Base-by-base conservation (phyloP, 2,888 invertebrate genomes). In the Orchestes rusci region DNA sequence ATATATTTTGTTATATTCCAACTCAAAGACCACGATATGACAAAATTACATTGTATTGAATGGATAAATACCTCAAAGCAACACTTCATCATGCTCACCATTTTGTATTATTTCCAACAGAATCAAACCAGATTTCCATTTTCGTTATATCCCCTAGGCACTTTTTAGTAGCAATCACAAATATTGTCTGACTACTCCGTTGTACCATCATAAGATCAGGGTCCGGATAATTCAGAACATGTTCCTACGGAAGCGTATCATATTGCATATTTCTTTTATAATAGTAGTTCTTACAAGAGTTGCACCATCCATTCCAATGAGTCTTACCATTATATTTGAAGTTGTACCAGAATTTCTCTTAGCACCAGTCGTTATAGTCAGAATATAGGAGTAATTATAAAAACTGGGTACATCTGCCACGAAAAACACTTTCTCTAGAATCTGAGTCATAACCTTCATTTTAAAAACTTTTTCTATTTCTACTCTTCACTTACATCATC, bases 161-260 rank as follows among this genome's bases (percentile, higher is more conserved):
- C 10, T 39, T 32, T 39, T 53, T 47, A 2, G 61, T 57, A 13
- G 56, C 59, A 17, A 61, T 19, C 13, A 60, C 54, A 40, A 62
- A 61, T 54, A 54, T 57, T n/a, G 58, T 58, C 41, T 59, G 57
- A 4, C 53, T 43, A 16, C 51, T 47, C 30, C 43, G 54, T 51
- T 59, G 59, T 4, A 62, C 39, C 18, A 61, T 45, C 10, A 37
- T 38, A 27, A 54, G 32, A 17, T 60, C 52, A 1, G 60, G 61
- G 46, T 62, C 62, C 1, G 62, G 62, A 53, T 56, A 61, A 46
- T 62, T 62, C 3, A 62, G 38, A 5, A 60, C 55, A 30, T 62
- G 62, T n/a, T n/a, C n/a, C 2, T 12, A 31, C 16, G 13, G 2
- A 31, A 13, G 31, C 8, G 8, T 31, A 10, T 8, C 10, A 23